Base-by-base conservation (phyloP, 2,113 vertebrate genomes). In the Tragulus kanchil region DNA sequence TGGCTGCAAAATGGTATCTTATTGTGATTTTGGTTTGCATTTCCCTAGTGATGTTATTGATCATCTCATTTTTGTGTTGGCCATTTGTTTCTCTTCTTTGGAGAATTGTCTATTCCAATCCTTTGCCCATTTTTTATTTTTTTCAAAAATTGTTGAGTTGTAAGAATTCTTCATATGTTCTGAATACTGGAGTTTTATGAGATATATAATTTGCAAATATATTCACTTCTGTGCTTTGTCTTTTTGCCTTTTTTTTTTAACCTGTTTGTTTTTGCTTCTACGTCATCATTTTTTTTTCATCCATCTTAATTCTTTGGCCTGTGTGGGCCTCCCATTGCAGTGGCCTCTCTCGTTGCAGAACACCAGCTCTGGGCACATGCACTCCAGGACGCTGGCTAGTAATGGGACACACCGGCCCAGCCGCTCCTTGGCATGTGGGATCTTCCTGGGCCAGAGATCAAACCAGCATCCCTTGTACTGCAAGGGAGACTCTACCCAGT, bases 161-260 rank as follows among this genome's bases (percentile, higher is more conserved):
- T 91, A 69, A 78, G 54, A 71, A 36, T 88, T 84, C 3, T 78
- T 85, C 62, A 31, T 84, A 19, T 81, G 31, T 58, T 91, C 36
- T 97, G 17, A 52, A 28, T 81, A 54, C 21, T 92, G 56, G 36
- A 85, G 16, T 13, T 12, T n/a, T 86, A 31, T 69, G 31, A 77
- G 50, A 77, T 88, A 64, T 2, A 25, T 86, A 42, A 90, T 90
- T 83, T 93, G 6, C n/a, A 94, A 19, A 84, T 85, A 36, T 61
- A 62, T 52, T 90, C 13, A 91, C 10, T 92, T 89, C 52, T 69
- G 12, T 95, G 26, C 10, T 62, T 75, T 96, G 8, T 92, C 62
- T 56, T 93, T 94, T 90, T 69, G 78, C 45, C 93, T 95, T 94
- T 45, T 97, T 93, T 54, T 54, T 54, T 36, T 36, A 36, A 36